A percentile compares a stretch with the other conserved stretches of the same genome.
These are phyloP conservation scores for Macaca fascicularis DNA, from an alignment of 2,113 vertebrate species.

Conservation along the genomic window T2T-MFA8v1.1 NC_088375.1:118407501-118408000, in stretches of 20 bases:
- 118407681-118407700: slow-evolving; percentile 20
- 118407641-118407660: not conserved
- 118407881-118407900: not conserved
- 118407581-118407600: not conserved
- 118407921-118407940: not conserved
- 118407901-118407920: not conserved
- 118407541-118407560: not conserved
- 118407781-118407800: not conserved
- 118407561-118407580: not conserved
- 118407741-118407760: not conserved
- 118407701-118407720: slow-evolving; percentile 17
- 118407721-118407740: not conserved
- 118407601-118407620: not conserved
- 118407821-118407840: not conserved
- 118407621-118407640: not conserved
- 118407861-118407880: not conserved
- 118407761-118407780: not conserved
- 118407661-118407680: not conserved
- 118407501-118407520: slow-evolving; percentile 1
- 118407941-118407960: not conserved
- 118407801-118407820: not conserved
- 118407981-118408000: not conserved
- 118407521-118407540: not conserved
- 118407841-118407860: not conserved
- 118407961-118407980: not conserved